Conservation (phyloP, 2,797 vertebrate species). For the Buphagus erythrorhynchus region DNA sequence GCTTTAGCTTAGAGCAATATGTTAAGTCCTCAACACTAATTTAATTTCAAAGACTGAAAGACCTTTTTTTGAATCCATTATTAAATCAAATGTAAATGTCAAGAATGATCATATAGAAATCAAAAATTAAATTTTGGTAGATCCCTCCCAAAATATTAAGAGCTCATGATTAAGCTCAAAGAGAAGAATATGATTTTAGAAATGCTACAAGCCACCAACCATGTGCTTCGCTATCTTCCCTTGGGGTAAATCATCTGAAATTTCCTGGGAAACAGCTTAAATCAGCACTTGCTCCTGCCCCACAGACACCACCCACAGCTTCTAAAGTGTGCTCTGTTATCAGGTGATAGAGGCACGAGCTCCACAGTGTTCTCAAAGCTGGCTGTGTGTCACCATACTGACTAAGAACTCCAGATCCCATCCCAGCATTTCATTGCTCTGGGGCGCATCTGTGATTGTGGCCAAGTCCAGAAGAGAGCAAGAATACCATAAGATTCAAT, state of each 20-base stretch:
- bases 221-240: not conserved
- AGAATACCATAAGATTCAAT: not conserved
- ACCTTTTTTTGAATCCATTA: not conserved
- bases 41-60: not conserved
- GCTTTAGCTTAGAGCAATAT: not conserved
- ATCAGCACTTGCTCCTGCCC: not conserved
- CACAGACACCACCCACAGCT: not conserved
- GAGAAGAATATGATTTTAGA: not conserved
- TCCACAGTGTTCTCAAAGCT: not conserved
- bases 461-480: not conserved
- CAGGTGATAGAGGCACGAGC: not conserved
- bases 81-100: not conserved
- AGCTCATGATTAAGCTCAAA: not conserved
- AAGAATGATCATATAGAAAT: not conserved
- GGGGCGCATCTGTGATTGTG: accelerated
- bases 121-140: not conserved
- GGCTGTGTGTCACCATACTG: not conserved
- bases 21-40: not conserved
- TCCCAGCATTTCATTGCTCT: not conserved
- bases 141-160: not conserved
- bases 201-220: not conserved
- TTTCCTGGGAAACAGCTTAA: not conserved
- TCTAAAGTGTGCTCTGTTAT: not conserved
- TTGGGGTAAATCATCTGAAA: not conserved
- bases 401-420: not conserved